phyloP scores from a whole-genome alignment of 2,888 invertebrate species.

The Meta bourneti region DNA sequence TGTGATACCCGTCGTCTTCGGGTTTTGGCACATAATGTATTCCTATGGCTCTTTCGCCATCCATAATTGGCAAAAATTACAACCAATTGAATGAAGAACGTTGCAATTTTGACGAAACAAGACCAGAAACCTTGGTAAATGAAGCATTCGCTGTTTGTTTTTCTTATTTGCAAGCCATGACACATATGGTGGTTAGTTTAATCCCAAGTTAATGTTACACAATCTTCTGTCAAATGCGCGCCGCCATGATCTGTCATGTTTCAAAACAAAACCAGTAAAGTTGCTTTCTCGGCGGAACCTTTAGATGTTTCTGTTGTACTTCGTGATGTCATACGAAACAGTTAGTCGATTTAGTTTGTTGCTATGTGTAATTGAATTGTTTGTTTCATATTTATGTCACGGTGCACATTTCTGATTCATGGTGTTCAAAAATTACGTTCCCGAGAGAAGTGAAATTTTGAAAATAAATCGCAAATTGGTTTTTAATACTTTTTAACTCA shows the following conservation, averaged over 20 bases:
- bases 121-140: constrained; percentile 36
- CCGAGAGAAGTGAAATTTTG: no score
- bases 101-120: constrained; percentile 41
- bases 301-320: neutral
- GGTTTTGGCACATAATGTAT: constrained; percentile 47
- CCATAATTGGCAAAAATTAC: constrained; percentile 46
- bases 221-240: constrained; percentile 41
- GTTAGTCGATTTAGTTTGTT: no score
- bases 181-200: neutral
- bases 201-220: neutral
- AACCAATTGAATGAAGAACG: constrained; percentile 21
- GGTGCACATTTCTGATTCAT: no score
- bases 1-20: constrained; percentile 12
- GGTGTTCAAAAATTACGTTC: no score
- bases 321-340: no score
- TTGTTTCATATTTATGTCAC: no score
- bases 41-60: constrained; percentile 61
- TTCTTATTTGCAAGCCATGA: neutral
- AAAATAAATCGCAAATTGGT: no score
- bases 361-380: no score
- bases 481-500: no score
- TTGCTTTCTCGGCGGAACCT: neutral
- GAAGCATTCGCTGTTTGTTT: neutral
- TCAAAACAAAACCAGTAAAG: constrained; percentile 27
- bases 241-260: constrained; percentile 59